A percentile compares a stretch with the other conserved stretches of the same genome.
Conservation (phyloP, 2,888 invertebrate genomes). For the Amphipoea oculea region DNA sequence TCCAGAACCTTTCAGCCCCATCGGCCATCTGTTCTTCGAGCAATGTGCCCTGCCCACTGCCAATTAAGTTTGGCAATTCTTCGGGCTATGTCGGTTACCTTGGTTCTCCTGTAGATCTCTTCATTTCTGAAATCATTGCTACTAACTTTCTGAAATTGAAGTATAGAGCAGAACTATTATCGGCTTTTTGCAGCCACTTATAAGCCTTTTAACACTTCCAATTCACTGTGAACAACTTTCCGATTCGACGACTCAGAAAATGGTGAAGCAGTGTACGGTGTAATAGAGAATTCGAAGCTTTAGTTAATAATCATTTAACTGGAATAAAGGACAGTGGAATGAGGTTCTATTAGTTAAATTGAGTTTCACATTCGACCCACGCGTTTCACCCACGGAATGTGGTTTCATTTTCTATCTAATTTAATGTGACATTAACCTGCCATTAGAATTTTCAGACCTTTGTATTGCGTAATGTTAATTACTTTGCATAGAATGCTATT, state of each 20-base stretch:
- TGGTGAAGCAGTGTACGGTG: constrained; percentile 36
- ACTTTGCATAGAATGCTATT: too few relatives aligned
- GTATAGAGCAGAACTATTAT: background rate
- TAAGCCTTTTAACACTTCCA: background rate
- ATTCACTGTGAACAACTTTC: constrained; percentile 35
- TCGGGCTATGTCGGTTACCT: too few relatives aligned
- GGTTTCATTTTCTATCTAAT: background rate
- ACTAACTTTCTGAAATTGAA: too few relatives aligned
- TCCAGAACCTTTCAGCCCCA: too few relatives aligned
- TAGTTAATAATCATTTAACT: constrained; percentile 23
- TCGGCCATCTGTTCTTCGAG: too few relatives aligned
- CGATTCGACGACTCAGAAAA: constrained; percentile 54
- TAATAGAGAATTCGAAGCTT: constrained; percentile 17
- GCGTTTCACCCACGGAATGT: background rate
- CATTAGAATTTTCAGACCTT: background rate
- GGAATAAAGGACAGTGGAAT: constrained; percentile 17
- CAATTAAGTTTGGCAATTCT: too few relatives aligned
- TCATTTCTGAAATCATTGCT: too few relatives aligned
- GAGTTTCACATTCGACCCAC: background rate
- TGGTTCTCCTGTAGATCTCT: too few relatives aligned
- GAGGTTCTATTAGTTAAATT: constrained; percentile 12
- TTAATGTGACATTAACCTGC: background rate
- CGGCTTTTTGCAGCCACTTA: background rate
- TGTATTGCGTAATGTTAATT: too few relatives aligned
- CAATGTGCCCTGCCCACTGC: too few relatives aligned